phyloP scores from a whole-genome alignment of 2,888 invertebrate species.

The Drosophila meridionalis region DNA sequence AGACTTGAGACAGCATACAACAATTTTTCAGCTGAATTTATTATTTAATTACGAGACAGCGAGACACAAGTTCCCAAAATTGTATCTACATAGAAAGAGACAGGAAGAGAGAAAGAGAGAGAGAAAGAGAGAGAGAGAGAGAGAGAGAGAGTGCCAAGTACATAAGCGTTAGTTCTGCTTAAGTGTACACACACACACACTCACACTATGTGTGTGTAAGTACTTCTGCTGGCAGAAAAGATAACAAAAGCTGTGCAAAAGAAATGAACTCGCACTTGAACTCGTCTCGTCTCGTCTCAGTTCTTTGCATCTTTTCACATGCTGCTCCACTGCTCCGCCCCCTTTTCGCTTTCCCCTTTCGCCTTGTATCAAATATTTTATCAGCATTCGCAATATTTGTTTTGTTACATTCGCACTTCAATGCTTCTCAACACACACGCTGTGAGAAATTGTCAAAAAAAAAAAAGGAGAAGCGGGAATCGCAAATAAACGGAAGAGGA shows the following conservation, averaged over 20 bases:
- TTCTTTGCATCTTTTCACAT: slow-evolving; percentile 11
- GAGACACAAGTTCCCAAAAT: slow-evolving; percentile 20
- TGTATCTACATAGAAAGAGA: slow-evolving; percentile 4
- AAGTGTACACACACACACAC: not conserved
- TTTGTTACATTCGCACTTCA: slow-evolving; percentile 39
- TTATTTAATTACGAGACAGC: slow-evolving; percentile 66
- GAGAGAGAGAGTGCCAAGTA: not conserved
- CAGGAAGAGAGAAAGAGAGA: too few species aligned
- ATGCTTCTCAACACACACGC: slow-evolving; percentile 28
- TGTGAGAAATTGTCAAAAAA: slow-evolving; percentile 23
- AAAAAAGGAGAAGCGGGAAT: slow-evolving; percentile 2
- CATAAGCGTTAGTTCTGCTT: slow-evolving; percentile 23
- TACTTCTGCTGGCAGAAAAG: slow-evolving; percentile 33
- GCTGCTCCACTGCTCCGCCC: not conserved
- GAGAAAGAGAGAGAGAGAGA: not conserved
- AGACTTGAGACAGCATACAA: slow-evolving; percentile 31
- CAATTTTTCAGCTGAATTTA: slow-evolving; percentile 61
- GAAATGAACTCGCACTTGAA: slow-evolving; percentile 43
- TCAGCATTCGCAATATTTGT: slow-evolving; percentile 49
- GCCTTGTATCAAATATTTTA: slow-evolving; percentile 46
- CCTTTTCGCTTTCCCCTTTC: not conserved
- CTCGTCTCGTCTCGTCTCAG: slow-evolving; percentile 19
- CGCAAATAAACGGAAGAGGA: slow-evolving; percentile 12
- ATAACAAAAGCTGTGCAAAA: slow-evolving; percentile 26
- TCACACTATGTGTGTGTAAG: slow-evolving; percentile 9